phyloP scores from a whole-genome alignment of 2,113 vertebrate genomes.

The Pseudorhombus dupliciocellatus region DNA sequence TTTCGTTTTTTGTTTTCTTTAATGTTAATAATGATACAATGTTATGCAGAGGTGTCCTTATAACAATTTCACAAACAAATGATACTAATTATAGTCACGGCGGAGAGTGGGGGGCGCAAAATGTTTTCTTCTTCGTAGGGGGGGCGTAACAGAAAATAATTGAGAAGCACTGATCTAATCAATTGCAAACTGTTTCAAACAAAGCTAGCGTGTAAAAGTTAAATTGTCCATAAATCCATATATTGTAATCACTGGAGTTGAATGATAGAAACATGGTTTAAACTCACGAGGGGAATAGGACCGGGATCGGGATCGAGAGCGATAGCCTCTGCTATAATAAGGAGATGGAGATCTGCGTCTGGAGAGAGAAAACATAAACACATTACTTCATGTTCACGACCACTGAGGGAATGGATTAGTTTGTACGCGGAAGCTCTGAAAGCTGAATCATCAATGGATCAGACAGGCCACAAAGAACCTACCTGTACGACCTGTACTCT shows the following conservation, averaged over 20 bases:
- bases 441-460: not conserved
- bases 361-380: slow-evolving; percentile 7
- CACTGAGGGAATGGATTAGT: not conserved
- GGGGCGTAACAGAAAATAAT: too few relatives aligned
- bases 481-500: slow-evolving; percentile 92
- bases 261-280: not conserved
- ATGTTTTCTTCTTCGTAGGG: too few relatives aligned
- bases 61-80: too few relatives aligned
- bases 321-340: slow-evolving; percentile 91
- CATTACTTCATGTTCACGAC: not conserved
- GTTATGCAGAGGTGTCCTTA: too few relatives aligned
- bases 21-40: too few relatives aligned
- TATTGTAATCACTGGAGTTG: not conserved
- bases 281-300: slow-evolving; percentile 95
- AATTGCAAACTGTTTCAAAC: not conserved
- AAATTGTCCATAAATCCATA: not conserved
- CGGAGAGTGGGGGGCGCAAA: too few relatives aligned
- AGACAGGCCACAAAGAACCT: not conserved
- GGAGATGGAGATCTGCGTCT: slow-evolving; percentile 93
- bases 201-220: not conserved
- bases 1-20: too few relatives aligned
- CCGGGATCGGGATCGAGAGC: slow-evolving; percentile 90
- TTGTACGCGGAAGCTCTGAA: not conserved
- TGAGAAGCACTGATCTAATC: too few relatives aligned
- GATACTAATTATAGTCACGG: too few relatives aligned